Evolutionary conservation across 2,113 vertebrate genomes (phyloP).

Genomic region (Leuciscus idus): DNA sequence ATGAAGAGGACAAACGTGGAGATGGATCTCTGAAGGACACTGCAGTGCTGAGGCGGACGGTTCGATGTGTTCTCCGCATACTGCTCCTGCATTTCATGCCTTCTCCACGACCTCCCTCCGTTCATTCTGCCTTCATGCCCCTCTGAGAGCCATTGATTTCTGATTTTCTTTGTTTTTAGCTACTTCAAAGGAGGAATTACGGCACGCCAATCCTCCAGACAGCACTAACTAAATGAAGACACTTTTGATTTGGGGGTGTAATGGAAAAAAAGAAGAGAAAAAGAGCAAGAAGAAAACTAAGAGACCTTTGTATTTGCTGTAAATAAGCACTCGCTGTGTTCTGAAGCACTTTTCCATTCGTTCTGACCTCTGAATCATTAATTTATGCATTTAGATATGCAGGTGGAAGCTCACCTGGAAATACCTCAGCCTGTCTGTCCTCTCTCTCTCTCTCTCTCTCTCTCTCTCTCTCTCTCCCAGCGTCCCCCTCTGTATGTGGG

Average conservation of each 20-base stretch:
- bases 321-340: slow-evolving; percentile 77
- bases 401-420: slow-evolving; percentile 74
- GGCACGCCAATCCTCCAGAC: slow-evolving; percentile 32
- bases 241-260: slow-evolving; percentile 46
- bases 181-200: slow-evolving; percentile 56
- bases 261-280: slow-evolving; percentile 42
- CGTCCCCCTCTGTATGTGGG: slow-evolving; percentile 14
- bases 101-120: slow-evolving; percentile 12
- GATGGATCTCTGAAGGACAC: slow-evolving; percentile 3
- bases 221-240: slow-evolving; percentile 60
- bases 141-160: slow-evolving; percentile 52
- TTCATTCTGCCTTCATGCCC: slow-evolving; percentile 17
- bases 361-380: slow-evolving; percentile 64
- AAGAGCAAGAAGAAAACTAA: slow-evolving; percentile 5
- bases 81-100: slow-evolving; percentile 37
- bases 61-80: background rate
- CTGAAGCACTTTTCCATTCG: slow-evolving; percentile 74
- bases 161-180: slow-evolving; percentile 55
- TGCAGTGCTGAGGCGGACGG: background rate
- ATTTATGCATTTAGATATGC: slow-evolving; percentile 77
- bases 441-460: background rate
- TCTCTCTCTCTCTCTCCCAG: slow-evolving; percentile 17
- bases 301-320: slow-evolving; percentile 72
- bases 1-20: slow-evolving; percentile 9
- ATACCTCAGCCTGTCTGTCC: slow-evolving; percentile 76